phyloP scores from a whole-genome alignment of 1,140 invertebrate genomes.

The Cyclina sinensis region DNA sequence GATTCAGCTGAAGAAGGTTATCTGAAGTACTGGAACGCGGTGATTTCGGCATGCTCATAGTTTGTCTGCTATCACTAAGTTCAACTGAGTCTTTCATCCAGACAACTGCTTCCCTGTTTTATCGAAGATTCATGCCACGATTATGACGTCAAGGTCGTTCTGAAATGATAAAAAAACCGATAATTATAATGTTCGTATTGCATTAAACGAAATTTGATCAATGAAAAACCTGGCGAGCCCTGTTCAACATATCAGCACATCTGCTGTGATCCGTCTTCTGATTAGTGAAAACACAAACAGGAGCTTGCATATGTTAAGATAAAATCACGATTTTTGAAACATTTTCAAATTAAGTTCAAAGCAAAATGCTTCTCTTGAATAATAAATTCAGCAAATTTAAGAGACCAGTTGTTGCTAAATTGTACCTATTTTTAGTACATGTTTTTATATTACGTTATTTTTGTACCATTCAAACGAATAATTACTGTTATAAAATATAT shows the following conservation, averaged over 20 bases:
- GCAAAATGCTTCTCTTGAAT: background rate
- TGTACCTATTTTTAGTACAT: no score
- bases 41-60: conserved; percentile 74
- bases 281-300: background rate
- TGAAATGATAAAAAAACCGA: conserved; percentile 44
- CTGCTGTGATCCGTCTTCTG: background rate
- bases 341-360: background rate
- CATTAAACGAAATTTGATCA: background rate
- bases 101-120: background rate
- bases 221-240: background rate
- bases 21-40: conserved; percentile 83
- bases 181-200: background rate
- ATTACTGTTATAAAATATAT: no score
- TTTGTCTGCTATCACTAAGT: background rate
- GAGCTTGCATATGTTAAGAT: background rate
- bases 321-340: background rate
- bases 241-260: background rate
- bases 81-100: background rate
- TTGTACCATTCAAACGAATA: no score
- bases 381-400: background rate
- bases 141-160: conserved; percentile 13
- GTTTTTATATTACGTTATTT: no score
- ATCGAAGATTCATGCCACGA: background rate
- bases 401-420: background rate
- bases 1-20: conserved; percentile 79